phyloP scores from a whole-genome alignment of 2,797 vertebrate genomes.

The Phrynocephalus forsythii region DNA sequence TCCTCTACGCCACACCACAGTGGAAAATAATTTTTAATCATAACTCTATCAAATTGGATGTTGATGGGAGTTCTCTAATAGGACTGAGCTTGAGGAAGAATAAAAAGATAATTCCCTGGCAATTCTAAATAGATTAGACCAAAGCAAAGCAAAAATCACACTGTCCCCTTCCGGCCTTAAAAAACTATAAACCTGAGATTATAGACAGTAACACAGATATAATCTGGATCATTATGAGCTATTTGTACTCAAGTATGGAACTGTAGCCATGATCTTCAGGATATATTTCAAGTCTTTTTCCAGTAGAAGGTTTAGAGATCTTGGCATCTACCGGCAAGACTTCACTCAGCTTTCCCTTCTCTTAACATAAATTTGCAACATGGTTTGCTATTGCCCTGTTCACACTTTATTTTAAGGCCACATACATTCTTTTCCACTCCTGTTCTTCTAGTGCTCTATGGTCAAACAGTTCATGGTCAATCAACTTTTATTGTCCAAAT shows the following conservation, averaged over 20 bases:
- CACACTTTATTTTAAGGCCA: constrained; percentile 4
- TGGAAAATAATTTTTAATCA: constrained; percentile 13
- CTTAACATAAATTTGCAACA: neutral
- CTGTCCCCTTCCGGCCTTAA: constrained; percentile 3
- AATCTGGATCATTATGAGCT: constrained; percentile 36
- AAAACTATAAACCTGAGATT: constrained; percentile 25
- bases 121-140: neutral
- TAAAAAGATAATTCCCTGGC: neutral
- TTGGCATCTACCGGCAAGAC: neutral
- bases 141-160: constrained; percentile 1
- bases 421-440: neutral
- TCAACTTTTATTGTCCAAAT: constrained; percentile 29
- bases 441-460: constrained; percentile 14
- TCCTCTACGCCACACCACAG: neutral
- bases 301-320: neutral
- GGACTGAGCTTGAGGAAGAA: neutral
- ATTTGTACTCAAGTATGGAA: constrained; percentile 11
- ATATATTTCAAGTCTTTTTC: constrained; percentile 22
- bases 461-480: constrained; percentile 21
- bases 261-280: constrained; percentile 28
- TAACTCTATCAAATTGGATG: constrained; percentile 11
- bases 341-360: constrained; percentile 24
- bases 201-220: neutral
- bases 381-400: neutral
- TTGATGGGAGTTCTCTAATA: neutral